Evolutionary conservation across 2,797 vertebrate genomes (phyloP), one percentile per base, ranked within the genome.

Genomic region (Thamnophis elegans): DNA sequence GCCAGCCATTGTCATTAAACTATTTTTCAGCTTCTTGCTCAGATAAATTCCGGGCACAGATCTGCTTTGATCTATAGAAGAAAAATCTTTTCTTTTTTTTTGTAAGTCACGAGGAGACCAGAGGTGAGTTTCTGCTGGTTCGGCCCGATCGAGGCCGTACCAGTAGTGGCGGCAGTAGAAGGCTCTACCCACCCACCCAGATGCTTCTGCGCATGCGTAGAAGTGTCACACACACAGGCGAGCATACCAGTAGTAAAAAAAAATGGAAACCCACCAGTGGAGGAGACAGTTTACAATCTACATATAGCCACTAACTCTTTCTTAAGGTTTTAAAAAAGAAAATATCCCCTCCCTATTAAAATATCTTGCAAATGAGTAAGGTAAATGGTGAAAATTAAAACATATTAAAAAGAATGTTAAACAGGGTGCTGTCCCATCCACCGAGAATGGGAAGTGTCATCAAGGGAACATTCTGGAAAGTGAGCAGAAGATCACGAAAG

Each of bases 171-270:
- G 47, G 3, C 47, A 0, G 47, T 47, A 4, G 47, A 5, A 51
- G 47, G 47, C 4, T 51, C 47, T 51, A 5, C 47, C 47, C 4
- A 51, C 47, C 47, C 47, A 51, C 47, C 47, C 6, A 4, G 47
- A 51, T 1, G 6, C 47, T 51, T 51, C 47, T 51, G 47, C 51
- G 47, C 47, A 51, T 51, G 5, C 47, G 47, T 7, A 51, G 47
- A 51, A 51, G 47, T 1, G 6, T 51, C 47, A 7, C 6, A 1
- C 6, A 1, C 0, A 51, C 6, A 51, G 5, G 47, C 5, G 6
- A 51, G 5, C 6, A 7, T 5, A 51, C 47, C 6, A 47, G 47
- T 51, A 51, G 47, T 51, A 51, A 51, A 51, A 51, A 51, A 51
- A 51, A 51, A 51, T 51, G 47, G 47, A 7, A 51, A 7, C 47